Conservation (phyloP, 1,140 invertebrate species). For the Arion vulgaris region DNA sequence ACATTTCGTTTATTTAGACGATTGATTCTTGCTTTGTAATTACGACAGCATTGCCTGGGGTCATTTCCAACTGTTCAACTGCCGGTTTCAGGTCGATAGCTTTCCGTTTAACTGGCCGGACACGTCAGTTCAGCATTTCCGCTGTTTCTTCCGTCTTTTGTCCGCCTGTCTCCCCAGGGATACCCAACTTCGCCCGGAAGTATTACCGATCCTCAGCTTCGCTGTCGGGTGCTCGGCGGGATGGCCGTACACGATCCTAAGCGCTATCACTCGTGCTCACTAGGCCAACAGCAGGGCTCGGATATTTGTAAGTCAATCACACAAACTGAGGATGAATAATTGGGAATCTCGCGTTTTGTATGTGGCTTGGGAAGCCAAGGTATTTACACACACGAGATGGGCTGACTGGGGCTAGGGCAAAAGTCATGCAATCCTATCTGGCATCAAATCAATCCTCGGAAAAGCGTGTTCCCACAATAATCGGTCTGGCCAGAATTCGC, state of each 20-base stretch:
- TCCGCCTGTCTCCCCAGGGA: not conserved
- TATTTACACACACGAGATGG: constrained; percentile 23
- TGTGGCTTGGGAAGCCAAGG: not conserved
- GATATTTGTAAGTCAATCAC: constrained; percentile 37
- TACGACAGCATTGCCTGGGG: not conserved
- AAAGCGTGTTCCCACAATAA: constrained; percentile 38
- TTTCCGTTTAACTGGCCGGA: constrained; percentile 13
- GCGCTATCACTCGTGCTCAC: constrained; percentile 21
- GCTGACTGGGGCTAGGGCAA: not conserved
- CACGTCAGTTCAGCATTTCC: constrained; percentile 27
- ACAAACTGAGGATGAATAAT: constrained; percentile 35
- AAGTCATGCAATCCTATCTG: constrained; percentile 28
- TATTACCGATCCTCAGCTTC: constrained; percentile 16
- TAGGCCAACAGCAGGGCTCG: not conserved
- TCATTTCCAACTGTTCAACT: constrained; percentile 5
- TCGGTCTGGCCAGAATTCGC: constrained; percentile 10
- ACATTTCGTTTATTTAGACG: constrained; percentile 32
- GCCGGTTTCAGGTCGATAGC: constrained; percentile 14
- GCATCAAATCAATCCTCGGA: constrained; percentile 24
- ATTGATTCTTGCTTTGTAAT: constrained; percentile 29
- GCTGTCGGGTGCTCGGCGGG: not conserved
- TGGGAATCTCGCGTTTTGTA: constrained; percentile 25
- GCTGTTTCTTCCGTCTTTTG: constrained; percentile 32
- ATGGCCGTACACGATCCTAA: constrained; percentile 21
- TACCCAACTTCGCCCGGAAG: not conserved